Evolutionary conservation across 1,140 invertebrate genomes (phyloP).

Genomic region (Achatina immaculata): DNA sequence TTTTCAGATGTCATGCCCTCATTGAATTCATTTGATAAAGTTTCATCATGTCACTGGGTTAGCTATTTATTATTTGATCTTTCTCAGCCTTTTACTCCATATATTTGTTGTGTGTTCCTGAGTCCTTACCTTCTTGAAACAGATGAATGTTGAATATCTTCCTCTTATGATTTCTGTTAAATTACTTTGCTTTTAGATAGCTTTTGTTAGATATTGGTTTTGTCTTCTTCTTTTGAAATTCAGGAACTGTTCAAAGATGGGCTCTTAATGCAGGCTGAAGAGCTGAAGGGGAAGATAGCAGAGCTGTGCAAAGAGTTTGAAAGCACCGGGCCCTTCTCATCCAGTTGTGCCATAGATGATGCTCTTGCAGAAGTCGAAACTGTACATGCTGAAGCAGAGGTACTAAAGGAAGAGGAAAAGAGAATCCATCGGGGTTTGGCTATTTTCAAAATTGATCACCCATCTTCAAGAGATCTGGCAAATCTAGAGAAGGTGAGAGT

Average conservation of each 20-base stretch:
- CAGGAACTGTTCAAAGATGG: slow-evolving; percentile 80
- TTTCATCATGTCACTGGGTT: too few relatives aligned
- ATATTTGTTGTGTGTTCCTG: too few relatives aligned
- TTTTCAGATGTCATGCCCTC: too few relatives aligned
- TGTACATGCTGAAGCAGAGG: slow-evolving; percentile 75
- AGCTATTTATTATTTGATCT: too few relatives aligned
- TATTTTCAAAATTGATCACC: slow-evolving; percentile 82
- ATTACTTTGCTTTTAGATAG: too few relatives aligned
- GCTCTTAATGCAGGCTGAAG: slow-evolving; percentile 77
- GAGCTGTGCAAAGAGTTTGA: slow-evolving; percentile 78
- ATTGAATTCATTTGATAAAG: too few relatives aligned
- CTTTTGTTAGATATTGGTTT: not conserved
- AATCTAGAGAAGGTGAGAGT: slow-evolving; percentile 79
- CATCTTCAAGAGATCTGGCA: slow-evolving; percentile 79
- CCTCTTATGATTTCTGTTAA: too few relatives aligned
- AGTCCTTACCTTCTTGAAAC: too few relatives aligned
- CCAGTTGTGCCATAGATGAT: slow-evolving; percentile 72
- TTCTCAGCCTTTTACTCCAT: too few relatives aligned
- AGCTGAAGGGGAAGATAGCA: slow-evolving; percentile 77
- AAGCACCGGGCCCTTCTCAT: slow-evolving; percentile 73
- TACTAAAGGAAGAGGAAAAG: slow-evolving; percentile 77
- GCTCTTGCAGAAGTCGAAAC: slow-evolving; percentile 77
- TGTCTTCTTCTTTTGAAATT: slow-evolving; percentile 22
- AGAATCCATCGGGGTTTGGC: slow-evolving; percentile 78
- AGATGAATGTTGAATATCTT: too few relatives aligned